Evolutionary conservation across 1,140 invertebrate genomes (phyloP).

Genomic region (Penaeus chinensis): DNA sequence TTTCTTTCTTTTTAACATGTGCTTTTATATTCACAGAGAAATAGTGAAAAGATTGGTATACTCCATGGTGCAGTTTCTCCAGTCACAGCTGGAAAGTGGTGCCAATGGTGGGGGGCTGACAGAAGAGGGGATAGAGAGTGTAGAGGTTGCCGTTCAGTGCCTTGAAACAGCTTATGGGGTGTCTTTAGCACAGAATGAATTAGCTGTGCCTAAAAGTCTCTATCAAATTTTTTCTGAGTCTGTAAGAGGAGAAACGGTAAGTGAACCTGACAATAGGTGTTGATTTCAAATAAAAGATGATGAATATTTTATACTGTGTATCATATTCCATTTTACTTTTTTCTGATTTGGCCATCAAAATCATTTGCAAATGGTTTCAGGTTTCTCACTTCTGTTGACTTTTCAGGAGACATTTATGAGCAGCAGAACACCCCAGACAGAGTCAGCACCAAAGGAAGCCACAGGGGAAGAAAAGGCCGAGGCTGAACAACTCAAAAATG

Average conservation of each 20-base stretch:
- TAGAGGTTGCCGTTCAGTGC: conserved; percentile 87
- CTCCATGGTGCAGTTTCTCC: conserved; percentile 49
- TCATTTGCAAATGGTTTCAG: background rate
- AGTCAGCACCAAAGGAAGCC: conserved; percentile 64
- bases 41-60: conserved; percentile 45
- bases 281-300: no score
- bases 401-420: conserved; percentile 8
- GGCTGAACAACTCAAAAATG: conserved; percentile 83
- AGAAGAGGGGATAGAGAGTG: conserved; percentile 73
- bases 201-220: conserved; percentile 62
- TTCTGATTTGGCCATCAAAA: background rate
- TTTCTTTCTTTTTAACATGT: background rate
- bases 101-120: conserved; percentile 18
- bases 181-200: conserved; percentile 67
- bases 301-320: background rate
- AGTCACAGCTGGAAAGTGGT: conserved; percentile 51
- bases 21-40: conserved; percentile 26
- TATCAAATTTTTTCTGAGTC: conserved; percentile 66
- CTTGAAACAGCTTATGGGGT: conserved; percentile 83
- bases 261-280: background rate
- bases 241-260: conserved; percentile 42
- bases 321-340: background rate
- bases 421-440: background rate
- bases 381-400: background rate
- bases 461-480: conserved; percentile 73